A percentile compares a stretch with the other conserved stretches of the same genome.
phyloP scores from a whole-genome alignment of 2,113 vertebrate species.

The Melospiza melodia region DNA sequence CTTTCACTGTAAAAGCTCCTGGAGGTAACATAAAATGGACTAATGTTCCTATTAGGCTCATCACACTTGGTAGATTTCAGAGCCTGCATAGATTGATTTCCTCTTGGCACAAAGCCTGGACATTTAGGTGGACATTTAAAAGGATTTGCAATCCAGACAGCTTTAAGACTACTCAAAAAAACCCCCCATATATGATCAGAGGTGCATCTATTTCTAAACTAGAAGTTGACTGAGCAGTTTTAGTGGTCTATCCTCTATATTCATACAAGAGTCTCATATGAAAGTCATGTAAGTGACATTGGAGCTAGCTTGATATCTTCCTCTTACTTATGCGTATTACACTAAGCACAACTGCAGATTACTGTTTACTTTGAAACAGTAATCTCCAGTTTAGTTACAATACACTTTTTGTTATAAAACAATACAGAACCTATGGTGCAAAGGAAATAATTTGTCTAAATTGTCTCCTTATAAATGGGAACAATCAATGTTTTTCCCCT shows the following conservation, averaged over 20 bases:
- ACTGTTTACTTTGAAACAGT: background rate
- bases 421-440: background rate
- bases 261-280: background rate
- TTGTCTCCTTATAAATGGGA: background rate
- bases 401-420: background rate
- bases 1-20: conserved; percentile 3
- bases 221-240: background rate
- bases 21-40: conserved; percentile 30
- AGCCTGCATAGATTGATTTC: conserved; percentile 27
- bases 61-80: conserved; percentile 27
- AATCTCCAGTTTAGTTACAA: background rate
- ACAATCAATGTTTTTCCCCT: fast-evolving
- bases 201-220: background rate
- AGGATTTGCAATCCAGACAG: background rate
- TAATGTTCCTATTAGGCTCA: conserved; percentile 32
- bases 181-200: background rate
- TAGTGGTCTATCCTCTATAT: background rate
- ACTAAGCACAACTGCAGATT: background rate
- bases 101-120: background rate
- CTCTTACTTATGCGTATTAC: background rate
- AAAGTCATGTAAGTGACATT: background rate
- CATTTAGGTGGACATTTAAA: conserved; percentile 14
- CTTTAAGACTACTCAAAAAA: background rate
- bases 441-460: background rate
- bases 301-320: background rate